Evolutionary conservation across 2,797 vertebrate species (phyloP).

Genomic region (Gymnoscopelus microlampas): DNA sequence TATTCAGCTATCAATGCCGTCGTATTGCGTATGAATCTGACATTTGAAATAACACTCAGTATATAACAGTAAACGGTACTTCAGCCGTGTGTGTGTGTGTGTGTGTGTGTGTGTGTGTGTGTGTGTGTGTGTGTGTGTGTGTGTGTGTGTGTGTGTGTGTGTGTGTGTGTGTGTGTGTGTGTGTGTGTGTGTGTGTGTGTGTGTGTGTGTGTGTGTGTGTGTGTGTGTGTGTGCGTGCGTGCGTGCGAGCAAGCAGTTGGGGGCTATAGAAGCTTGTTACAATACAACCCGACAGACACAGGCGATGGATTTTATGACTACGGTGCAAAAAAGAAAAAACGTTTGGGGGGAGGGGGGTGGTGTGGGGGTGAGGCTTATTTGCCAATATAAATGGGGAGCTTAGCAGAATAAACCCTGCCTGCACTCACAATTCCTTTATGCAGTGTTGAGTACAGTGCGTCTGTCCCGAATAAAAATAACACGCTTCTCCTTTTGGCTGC

Average conservation of each 20-base stretch:
- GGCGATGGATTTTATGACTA: constrained; percentile 6
- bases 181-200: too few species aligned
- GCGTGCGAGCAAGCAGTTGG: background rate
- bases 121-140: too few species aligned
- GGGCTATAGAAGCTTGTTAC: constrained; percentile 9
- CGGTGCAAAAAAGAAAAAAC: background rate
- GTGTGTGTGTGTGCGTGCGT: too few species aligned
- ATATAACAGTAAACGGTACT: constrained; percentile 17
- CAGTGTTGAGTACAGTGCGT: background rate
- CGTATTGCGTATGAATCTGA: constrained; percentile 33
- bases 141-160: too few species aligned
- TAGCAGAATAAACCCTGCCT: constrained; percentile 7
- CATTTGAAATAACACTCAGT: constrained; percentile 1
- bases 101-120: too few species aligned
- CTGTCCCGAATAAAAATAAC: constrained; percentile 1
- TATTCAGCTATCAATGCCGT: constrained; percentile 33
- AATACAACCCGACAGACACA: background rate
- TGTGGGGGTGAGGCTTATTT: background rate
- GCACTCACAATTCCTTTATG: constrained; percentile 34
- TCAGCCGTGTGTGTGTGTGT: background rate
- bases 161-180: too few species aligned
- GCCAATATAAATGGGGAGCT: background rate
- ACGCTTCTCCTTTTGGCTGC: constrained; percentile 14
- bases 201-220: too few species aligned
- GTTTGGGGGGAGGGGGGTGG: background rate